A percentile compares a stretch with the other conserved stretches of the same genome.
phyloP scores from a whole-genome alignment of 2,113 vertebrate species.

The Tyto alba region DNA sequence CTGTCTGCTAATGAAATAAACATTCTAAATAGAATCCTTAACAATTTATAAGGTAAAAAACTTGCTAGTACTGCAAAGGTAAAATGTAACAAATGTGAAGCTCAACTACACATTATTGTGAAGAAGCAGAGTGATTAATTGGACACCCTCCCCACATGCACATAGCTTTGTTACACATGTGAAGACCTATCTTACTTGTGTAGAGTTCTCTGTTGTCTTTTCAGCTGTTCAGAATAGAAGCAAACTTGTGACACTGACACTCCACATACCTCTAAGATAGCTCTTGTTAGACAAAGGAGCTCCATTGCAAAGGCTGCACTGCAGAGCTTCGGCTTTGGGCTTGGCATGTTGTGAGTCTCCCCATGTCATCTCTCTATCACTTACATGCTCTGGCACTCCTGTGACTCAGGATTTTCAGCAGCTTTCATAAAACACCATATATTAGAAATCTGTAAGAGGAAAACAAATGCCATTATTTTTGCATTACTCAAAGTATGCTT shows the following conservation, averaged over 20 bases:
- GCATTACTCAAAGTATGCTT: background rate
- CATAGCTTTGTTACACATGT: accelerated
- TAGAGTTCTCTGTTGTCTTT: background rate
- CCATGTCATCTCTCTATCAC: background rate
- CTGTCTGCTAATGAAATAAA: slow-evolving; percentile 28
- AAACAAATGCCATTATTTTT: background rate
- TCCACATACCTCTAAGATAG: background rate
- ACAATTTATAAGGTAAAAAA: background rate
- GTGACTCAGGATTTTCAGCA: background rate
- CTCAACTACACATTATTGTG: background rate
- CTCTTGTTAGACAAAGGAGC: background rate
- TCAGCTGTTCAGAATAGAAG: background rate
- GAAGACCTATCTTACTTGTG: background rate
- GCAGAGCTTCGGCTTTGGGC: background rate
- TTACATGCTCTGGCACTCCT: background rate
- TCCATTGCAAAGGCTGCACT: background rate
- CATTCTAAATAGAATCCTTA: background rate
- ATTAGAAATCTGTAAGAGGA: background rate
- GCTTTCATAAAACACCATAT: background rate
- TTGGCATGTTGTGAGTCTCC: background rate
- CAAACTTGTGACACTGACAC: background rate
- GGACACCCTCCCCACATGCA: background rate
- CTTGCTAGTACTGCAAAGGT: background rate
- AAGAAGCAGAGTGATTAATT: background rate
- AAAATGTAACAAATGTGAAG: background rate